Conservation (phyloP, 2,888 invertebrate species). For the Lasioglossum morio region DNA sequence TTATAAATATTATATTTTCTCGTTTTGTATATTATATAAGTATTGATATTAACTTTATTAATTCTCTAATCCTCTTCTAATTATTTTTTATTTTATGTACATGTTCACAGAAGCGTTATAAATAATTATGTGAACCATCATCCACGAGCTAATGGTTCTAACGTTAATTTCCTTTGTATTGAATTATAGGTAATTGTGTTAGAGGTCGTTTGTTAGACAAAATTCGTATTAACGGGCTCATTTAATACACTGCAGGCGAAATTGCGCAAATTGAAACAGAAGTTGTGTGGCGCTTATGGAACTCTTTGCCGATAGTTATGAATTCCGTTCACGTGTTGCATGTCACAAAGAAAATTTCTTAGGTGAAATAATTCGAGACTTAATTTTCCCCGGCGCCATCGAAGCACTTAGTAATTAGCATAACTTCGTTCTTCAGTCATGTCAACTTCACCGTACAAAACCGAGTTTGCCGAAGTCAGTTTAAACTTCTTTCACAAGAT, state of each 20-base stretch:
- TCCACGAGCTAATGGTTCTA: background rate
- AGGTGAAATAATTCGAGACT: slow-evolving; percentile 46
- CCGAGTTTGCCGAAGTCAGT: slow-evolving; percentile 38
- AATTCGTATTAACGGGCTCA: background rate
- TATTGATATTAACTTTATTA: no score
- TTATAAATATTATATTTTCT: no score
- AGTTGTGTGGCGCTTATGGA: background rate
- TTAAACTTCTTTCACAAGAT: slow-evolving; percentile 46
- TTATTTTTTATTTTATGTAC: background rate
- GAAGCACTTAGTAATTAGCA: slow-evolving; percentile 48
- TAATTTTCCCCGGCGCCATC: slow-evolving; percentile 37
- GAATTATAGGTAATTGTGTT: background rate
- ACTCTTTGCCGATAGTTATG: background rate
- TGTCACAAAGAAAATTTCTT: slow-evolving; percentile 39
- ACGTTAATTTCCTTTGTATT: background rate
- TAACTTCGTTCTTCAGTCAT: slow-evolving; percentile 48
- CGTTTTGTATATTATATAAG: no score
- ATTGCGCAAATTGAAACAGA: background rate
- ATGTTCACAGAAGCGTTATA: background rate
- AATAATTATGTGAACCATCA: background rate
- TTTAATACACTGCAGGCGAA: background rate
- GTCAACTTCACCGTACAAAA: slow-evolving; percentile 38
- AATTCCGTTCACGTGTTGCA: background rate
- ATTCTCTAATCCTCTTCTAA: background rate
- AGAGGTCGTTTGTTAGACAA: background rate